Conservation (phyloP, 2,797 vertebrate genomes). For the Melopsittacus undulatus region DNA sequence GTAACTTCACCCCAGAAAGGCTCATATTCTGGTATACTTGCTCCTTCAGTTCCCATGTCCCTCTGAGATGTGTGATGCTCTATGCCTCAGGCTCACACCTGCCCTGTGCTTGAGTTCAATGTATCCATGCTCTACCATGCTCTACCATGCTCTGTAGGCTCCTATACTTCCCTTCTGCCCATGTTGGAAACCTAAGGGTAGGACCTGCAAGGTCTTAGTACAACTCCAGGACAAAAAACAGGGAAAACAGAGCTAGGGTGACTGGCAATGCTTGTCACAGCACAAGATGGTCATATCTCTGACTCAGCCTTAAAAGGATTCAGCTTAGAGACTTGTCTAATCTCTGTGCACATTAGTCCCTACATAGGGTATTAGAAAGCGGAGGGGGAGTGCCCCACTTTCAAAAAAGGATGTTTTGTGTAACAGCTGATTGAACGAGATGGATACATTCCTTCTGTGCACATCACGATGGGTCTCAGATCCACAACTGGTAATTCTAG, state of each 20-base stretch:
- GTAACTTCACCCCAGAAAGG: not conserved
- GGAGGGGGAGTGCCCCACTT: not conserved
- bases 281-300: not conserved
- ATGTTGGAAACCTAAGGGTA: not conserved
- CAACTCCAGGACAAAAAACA: not conserved
- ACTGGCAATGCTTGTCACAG: not conserved
- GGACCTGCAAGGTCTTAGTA: not conserved
- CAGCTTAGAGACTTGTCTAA: not conserved
- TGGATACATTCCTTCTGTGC: not conserved
- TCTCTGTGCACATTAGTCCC: not conserved
- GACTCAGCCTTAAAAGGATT: not conserved
- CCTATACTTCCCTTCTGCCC: not conserved
- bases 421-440: not conserved
- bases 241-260: not conserved
- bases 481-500: not conserved
- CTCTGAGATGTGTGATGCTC: not conserved
- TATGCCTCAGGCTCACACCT: not conserved
- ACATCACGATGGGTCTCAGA: not conserved
- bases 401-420: not conserved
- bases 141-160: not conserved
- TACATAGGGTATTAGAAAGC: not conserved
- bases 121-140: not conserved
- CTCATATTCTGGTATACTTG: not conserved
- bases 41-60: not conserved
- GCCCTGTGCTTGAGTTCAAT: rapidly evolving